These are phyloP conservation scores for Coecobrya sp. DNA, from an alignment of 2,888 invertebrate species.

Conservation along the genomic window DNA sequence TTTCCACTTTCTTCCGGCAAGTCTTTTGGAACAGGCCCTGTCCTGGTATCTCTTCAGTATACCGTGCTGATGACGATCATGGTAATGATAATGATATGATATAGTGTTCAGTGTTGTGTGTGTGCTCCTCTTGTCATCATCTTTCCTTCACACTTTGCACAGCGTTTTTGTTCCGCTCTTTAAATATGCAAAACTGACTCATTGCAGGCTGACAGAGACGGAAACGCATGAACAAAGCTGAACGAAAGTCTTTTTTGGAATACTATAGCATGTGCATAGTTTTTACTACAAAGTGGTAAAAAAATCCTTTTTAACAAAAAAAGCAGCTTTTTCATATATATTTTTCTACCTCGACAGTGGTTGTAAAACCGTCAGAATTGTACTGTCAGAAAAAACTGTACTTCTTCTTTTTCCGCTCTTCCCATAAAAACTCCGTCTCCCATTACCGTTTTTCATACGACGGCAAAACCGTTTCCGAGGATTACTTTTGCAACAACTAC, in stretches of 20 bases:
- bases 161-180: slow-evolving; percentile 33
- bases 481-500: not conserved
- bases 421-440: slow-evolving; percentile 7
- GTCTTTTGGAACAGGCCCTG: slow-evolving; percentile 28
- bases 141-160: slow-evolving; percentile 19
- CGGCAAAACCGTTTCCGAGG: not conserved
- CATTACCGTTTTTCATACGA: slow-evolving; percentile 40
- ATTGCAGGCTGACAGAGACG: slow-evolving; percentile 20
- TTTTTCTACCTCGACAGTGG: not conserved
- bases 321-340: slow-evolving; percentile 3
- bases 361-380: not conserved
- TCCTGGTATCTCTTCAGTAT: not conserved
- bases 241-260: not conserved
- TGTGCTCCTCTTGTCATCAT: slow-evolving; percentile 34
- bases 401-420: too few relatives aligned
- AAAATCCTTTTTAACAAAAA: slow-evolving; percentile 26
- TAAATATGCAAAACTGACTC: not conserved
- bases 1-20: slow-evolving; percentile 66
- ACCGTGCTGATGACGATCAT: slow-evolving; percentile 11
- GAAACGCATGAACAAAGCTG: slow-evolving; percentile 5
- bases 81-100: slow-evolving; percentile 51
- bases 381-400: not conserved
- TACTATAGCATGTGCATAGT: too few relatives aligned
- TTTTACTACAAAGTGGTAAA: not conserved
- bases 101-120: slow-evolving; percentile 18